Evolutionary conservation across 2,888 invertebrate species (phyloP).

Genomic region (Ormia ochracea): DNA sequence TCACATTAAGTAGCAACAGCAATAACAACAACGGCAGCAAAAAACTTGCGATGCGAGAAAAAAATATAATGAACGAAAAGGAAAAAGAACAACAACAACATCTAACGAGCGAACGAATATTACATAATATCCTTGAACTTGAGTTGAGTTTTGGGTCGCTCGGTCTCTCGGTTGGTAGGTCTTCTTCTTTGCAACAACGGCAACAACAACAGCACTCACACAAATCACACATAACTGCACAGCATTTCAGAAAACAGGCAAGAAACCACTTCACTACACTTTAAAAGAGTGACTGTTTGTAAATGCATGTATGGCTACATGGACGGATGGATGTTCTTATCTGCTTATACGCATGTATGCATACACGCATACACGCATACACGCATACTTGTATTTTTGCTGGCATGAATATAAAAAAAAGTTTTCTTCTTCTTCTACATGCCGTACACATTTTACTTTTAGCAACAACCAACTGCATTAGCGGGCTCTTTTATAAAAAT

Average conservation of each 20-base stretch:
- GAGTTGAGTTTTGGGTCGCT: slow-evolving; percentile 71
- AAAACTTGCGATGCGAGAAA: neutral
- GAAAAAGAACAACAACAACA: neutral
- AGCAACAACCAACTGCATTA: slow-evolving; percentile 45
- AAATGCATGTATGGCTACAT: neutral
- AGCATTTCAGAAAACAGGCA: slow-evolving; percentile 35
- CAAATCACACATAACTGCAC: slow-evolving; percentile 46
- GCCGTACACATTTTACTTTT: slow-evolving; percentile 10
- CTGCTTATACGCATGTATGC: neutral
- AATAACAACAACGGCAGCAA: slow-evolving; percentile 15
- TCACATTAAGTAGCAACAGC: neutral
- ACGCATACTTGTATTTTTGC: too few relatives aligned
- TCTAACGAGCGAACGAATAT: slow-evolving; percentile 59
- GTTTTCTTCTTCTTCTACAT: neutral
- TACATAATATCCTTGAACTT: slow-evolving; percentile 77
- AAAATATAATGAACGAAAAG: neutral
- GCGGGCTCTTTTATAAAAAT: slow-evolving; percentile 22
- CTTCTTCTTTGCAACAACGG: slow-evolving; percentile 43
- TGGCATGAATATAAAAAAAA: too few relatives aligned
- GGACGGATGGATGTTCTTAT: neutral
- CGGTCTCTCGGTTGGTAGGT: slow-evolving; percentile 65
- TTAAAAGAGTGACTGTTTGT: slow-evolving; percentile 4
- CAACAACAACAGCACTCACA: neutral
- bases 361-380: too few relatives aligned
- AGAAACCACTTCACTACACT: slow-evolving; percentile 13